Base-by-base conservation (phyloP, 1,140 invertebrate genomes). In the Eriosoma lanigerum region DNA sequence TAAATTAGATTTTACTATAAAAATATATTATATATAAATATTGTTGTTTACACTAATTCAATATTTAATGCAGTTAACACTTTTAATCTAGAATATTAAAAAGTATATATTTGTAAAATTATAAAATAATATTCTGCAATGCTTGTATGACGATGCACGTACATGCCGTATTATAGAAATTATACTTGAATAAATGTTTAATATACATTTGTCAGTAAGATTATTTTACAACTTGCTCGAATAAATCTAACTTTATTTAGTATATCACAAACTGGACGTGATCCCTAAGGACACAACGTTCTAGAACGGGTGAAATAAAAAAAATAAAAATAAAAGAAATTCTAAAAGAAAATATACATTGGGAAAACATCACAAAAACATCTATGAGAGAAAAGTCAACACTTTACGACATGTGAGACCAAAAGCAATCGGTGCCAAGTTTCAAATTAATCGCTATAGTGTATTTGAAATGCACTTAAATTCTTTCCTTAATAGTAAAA, bases 351-450 rank as follows among this genome's bases (percentile, higher is more conserved):
- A 50, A 50, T 19, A 70, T 29, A 24, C 66, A 17, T 50, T n/a
- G 24, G 13, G 32, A 38, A n/a, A 38, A 38, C 32, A 38, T 38
- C 32, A 38, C 32, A 26, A 52, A 26, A 72, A 50, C 24, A 19
- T 29, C 24, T 72, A 52, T 72, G 29, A 10, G 17, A 52, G 24
- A 72, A 72, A 52, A 72, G 46, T 72, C 68, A 70, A 70, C 66
- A 48, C 66, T 72, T 72, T 72, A 72, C 68, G 68, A 72, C 68
- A 29, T 72, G 48, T 29, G 68, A 72, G 68, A 72, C 68, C 68
- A 3, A 72, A 70, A 72, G 24, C 68, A 72, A 72, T 72, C 48
- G 46, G 46, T 52, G 68, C 46, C 68, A 29, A 72, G 68, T 72
- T 72, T 72, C 68, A 19, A 72, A 72, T 72, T 72, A 72, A 52